Evolutionary conservation across 92 coral and sea anemone genomes (phyloP), one percentile per base, ranked within the genome.

Genomic region (Meandrina meandrites): DNA sequence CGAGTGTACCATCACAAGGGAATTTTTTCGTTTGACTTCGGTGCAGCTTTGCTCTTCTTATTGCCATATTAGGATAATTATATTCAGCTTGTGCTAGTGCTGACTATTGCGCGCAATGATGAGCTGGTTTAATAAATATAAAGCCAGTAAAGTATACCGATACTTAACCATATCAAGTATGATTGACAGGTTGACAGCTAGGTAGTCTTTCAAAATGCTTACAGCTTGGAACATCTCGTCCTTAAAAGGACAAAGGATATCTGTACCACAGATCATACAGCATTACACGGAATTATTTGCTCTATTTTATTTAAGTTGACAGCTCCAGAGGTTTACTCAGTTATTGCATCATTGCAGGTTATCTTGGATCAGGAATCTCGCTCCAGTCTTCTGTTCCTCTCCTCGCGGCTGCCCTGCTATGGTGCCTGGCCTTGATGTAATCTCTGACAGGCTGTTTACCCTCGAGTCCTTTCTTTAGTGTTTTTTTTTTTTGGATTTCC

Each of bases 341-440:
- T 68, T 9, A 31, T 22, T 60, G 24, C 17, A 27, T 81, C 12
- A 4, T 80, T 37, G 34, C 75, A 48, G 36, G 47, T 28, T 51
- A 50, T 34, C 34, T 17, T 69, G 86, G 36, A 30, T 82, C 86
- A 68, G 78, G 78, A 19, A 50, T 68, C 8, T 69, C 78, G 15
- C 77, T 70, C 42, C 45, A 69, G 45, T 47, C 67, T 68, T 31
- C 66, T 24, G 45, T 70, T 24, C 8, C 47, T 47, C 64, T 69
- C 31, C 56, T 82, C 32, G 17, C 10, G 48, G 22, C 77, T 82
- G 78, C 31, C 1, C 22, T 82, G 47, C 22, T 82, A 6, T 35
- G 86, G 8, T 69, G 32, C 67, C 42, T 50, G 66, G 77, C 66
- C 31, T 70, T 82, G 16, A 10, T 36, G 7, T 82, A 50, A 51